Evolutionary conservation across 2,888 invertebrate species (phyloP), one percentile per base, ranked within the genome.

Genomic region (Drosophila koepferae): DNA sequence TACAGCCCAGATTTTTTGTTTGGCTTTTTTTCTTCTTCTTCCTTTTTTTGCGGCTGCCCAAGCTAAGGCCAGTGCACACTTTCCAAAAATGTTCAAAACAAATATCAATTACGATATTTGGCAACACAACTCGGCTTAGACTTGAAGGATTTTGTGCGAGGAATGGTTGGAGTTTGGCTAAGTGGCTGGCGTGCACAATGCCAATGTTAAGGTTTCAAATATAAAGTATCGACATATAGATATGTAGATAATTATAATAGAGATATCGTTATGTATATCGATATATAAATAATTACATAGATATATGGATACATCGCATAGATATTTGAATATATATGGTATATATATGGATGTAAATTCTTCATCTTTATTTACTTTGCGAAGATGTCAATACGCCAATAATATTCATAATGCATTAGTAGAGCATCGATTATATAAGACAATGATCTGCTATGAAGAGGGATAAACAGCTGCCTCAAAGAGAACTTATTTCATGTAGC

Each of bases 31-130:
- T 53, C 46, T 66, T 34, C 23, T 14, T 20, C 5, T 12, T 44
- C 44, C 44, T 54, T 58, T 53, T 49, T 69, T 34, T 58, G 31
- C 48, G 48, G 62, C 31, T 40, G 61, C 14, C 8, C 34, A 18
- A 54, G 44, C 1, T 44, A 20, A 20, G 46, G 31, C 23, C 53
- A 20, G 14, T 38, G 53, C 53, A 54, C 16, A 16, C 23, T 16
- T 23, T 10, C 12, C 7, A 3, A 3, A 34, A 34, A 14, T 36
- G 34, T 36, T 51, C 34, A 51, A 51, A 51, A 51, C 51, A 51
- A 51, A 51, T 51, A 51, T 34, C 51, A 51, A 51, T 51, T 51
- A 51, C 51, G 34, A 14, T 8, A 51, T n/a, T 51, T 51, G 51
- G 34, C 51, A 51, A 34, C 49, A 49, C n/a, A 31, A 34, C 31